Evolutionary conservation across 64 coral and sea anemone genomes (phyloP), one percentile per base, ranked within the genome.

Genomic region (Pachyseris speciosa): DNA sequence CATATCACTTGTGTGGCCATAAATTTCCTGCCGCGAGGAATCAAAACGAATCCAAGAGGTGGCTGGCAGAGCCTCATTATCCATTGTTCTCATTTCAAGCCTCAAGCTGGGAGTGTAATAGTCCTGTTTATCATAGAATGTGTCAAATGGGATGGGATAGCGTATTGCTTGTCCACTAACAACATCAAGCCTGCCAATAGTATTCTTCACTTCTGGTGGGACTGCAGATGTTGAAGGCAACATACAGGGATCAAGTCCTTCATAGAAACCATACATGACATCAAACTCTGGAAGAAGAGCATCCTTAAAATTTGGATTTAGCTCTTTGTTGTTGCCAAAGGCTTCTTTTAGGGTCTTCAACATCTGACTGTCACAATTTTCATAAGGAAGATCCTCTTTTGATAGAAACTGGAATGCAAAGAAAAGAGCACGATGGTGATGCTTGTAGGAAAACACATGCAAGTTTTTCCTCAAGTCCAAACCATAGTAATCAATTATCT

Each of bases 371-470:
- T 69, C 61, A 8, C 95, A 97, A 0, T 64, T 48, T 10, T 68
- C 39, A 12, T 83, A 52, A 9, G 55, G n/a, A n/a, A n/a, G n/a
- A n/a, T n/a, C 58, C 5, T 68, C 78, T 51, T 27, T 52, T 3
- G 67, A 81, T 22, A 40, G 71, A 24, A 97, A 89, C 12, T 66
- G 80, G 64, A 93, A 97, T 48, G 84, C 67, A 34, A 97, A 79
- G 28, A 91, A 20, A 17, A 72, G 24, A 17, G 57, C 59, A 15
- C 89, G 79, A 11, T 71, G 78, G 1, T 51, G 27, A 22, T 81
- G 33, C 7, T 0, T 27, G 49, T 88, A 89, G 19, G 69, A 74
- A 39, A 71, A 49, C 36, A 86, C 79, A 55, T 74, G 80, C 37
- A 97, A 41, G 10, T 80, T 44, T 19, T 50, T 72, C n/a, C n/a